These are phyloP conservation scores for Spisula solida DNA, from an alignment of 2,888 invertebrate genomes.

Conservation along the genomic window DNA sequence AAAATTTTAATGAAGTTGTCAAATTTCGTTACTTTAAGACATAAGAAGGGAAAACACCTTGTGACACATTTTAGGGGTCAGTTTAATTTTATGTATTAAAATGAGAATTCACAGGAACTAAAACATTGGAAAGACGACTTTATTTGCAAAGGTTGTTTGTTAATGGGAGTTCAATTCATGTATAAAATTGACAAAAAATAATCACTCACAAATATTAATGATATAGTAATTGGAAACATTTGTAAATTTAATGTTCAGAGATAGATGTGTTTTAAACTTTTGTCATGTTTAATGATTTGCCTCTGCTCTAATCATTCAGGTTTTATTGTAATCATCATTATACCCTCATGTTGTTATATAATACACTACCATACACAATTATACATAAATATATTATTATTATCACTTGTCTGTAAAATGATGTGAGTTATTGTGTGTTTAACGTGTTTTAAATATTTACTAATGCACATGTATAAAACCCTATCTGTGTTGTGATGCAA, in stretches of 20 bases:
- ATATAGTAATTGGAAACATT: not conserved
- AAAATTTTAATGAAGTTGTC: no score
- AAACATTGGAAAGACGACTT: no score
- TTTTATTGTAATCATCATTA: not conserved
- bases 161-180: no score
- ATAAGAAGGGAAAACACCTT: no score
- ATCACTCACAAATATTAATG: no score
- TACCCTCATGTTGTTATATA: not conserved
- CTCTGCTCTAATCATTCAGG: constrained; percentile 1
- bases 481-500: constrained; percentile 20
- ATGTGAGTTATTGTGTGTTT: not conserved
- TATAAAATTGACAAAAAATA: no score
- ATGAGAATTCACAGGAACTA: no score
- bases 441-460: not conserved
- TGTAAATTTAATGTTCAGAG: not conserved
- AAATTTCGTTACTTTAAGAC: no score
- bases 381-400: not conserved
- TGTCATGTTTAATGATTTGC: not conserved
- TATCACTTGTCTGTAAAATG: constrained; percentile 1
- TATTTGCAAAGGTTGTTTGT: no score
- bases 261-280: not conserved
- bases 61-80: no score
- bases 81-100: no score
- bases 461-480: constrained; percentile 28
- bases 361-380: not conserved